phyloP scores from a whole-genome alignment of 2,797 vertebrate species.

The Chelonia mydas region DNA sequence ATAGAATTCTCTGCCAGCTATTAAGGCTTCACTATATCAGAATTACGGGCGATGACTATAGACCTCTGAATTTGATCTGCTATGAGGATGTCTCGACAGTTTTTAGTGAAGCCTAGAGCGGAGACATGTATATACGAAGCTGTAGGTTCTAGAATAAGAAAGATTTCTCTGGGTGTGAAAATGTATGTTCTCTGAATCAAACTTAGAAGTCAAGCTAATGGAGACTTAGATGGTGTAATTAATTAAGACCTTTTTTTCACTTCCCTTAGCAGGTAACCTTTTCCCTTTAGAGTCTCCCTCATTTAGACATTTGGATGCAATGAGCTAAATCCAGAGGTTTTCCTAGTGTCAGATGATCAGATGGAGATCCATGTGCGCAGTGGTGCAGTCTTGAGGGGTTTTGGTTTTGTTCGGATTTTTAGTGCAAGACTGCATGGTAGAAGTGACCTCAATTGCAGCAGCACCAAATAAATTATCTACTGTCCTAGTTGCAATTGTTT shows the following conservation, averaged over 20 bases:
- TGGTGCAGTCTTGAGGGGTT: background rate
- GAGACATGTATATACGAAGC: background rate
- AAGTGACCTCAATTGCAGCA: background rate
- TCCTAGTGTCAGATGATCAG: background rate
- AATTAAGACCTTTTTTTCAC: background rate
- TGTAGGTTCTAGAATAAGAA: background rate
- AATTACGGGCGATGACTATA: background rate
- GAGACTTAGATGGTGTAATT: background rate
- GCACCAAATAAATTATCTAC: background rate
- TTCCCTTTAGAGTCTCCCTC: background rate
- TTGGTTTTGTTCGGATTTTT: background rate
- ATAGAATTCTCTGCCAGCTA: background rate
- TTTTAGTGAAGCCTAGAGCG: background rate
- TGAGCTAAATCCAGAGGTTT: background rate
- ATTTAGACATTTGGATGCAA: background rate
- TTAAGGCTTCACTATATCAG: background rate
- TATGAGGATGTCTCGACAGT: background rate
- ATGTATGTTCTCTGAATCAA: background rate
- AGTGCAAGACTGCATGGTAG: background rate
- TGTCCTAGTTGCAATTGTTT: background rate
- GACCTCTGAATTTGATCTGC: background rate
- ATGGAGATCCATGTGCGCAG: background rate
- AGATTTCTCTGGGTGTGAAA: background rate
- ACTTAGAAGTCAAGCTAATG: background rate
- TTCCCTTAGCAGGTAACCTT: background rate